A percentile compares a stretch with the other conserved stretches of the same genome.
Evolutionary conservation across 2,113 vertebrate genomes (phyloP).

Genomic region (Rhinolophus ferrumequinum): DNA sequence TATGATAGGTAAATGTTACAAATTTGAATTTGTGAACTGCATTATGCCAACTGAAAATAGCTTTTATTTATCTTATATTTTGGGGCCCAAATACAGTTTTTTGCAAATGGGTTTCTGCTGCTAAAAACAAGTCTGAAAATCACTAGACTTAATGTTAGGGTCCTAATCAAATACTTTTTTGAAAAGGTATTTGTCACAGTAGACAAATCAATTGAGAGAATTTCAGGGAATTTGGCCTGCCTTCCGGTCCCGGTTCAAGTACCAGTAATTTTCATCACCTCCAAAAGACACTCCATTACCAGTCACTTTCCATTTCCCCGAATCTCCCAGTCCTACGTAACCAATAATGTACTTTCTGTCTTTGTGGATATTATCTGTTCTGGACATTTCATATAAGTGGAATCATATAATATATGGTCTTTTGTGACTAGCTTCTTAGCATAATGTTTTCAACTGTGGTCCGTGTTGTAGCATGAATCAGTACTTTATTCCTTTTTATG

Average conservation of each 20-base stretch:
- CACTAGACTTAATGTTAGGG: neutral
- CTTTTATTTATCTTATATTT: neutral
- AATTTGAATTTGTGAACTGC: neutral
- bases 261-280: neutral
- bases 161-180: neutral
- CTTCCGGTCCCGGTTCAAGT: neutral
- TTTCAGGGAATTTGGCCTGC: neutral
- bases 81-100: neutral
- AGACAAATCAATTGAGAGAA: neutral
- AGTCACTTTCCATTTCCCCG: neutral
- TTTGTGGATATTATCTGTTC: neutral
- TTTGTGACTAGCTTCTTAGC: neutral
- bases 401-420: neutral
- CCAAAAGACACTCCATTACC: neutral
- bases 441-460: neutral
- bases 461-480: neutral
- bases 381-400: neutral
- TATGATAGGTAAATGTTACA: neutral
- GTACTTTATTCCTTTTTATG: neutral
- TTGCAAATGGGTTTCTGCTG: neutral
- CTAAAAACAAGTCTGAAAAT: neutral
- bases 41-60: neutral
- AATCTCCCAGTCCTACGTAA: neutral
- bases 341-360: neutral
- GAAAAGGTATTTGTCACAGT: neutral